phyloP scores from a whole-genome alignment of 2,113 vertebrate species.

The Irena cyanogastra region DNA sequence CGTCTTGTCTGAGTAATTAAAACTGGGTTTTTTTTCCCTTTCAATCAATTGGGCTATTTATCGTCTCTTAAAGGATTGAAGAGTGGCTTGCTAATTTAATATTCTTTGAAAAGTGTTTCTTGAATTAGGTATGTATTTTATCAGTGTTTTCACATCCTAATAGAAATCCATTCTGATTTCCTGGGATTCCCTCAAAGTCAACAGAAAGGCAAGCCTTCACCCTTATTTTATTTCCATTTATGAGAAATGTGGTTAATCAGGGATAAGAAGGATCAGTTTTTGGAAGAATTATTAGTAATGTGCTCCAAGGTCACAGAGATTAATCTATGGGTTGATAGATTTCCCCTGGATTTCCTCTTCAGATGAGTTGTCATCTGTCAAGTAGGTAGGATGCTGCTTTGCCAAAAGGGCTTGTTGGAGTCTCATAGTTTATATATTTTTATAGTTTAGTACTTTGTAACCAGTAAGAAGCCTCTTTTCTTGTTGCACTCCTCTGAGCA shows the following conservation, averaged over 20 bases:
- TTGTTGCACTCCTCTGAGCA: background rate
- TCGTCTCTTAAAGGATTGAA: background rate
- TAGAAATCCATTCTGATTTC: background rate
- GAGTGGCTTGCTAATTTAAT: background rate
- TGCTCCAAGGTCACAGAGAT: background rate
- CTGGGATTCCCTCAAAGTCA: background rate
- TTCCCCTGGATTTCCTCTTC: background rate
- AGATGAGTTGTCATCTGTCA: background rate
- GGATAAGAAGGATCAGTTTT: background rate
- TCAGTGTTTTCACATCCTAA: background rate
- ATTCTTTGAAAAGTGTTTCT: background rate
- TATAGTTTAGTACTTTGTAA: background rate
- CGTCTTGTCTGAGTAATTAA: background rate
- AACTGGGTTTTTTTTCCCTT: background rate
- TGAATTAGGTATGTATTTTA: background rate
- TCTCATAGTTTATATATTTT: background rate
- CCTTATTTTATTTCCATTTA: background rate
- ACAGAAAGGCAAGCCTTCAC: background rate
- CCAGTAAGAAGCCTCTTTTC: background rate
- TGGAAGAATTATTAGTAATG: background rate
- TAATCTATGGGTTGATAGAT: background rate
- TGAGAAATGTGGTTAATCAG: background rate
- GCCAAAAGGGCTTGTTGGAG: background rate
- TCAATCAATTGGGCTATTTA: background rate
- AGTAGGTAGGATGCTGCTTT: background rate